Conservation (phyloP, 2,797 vertebrate species). For the Cheirogaleus major region DNA sequence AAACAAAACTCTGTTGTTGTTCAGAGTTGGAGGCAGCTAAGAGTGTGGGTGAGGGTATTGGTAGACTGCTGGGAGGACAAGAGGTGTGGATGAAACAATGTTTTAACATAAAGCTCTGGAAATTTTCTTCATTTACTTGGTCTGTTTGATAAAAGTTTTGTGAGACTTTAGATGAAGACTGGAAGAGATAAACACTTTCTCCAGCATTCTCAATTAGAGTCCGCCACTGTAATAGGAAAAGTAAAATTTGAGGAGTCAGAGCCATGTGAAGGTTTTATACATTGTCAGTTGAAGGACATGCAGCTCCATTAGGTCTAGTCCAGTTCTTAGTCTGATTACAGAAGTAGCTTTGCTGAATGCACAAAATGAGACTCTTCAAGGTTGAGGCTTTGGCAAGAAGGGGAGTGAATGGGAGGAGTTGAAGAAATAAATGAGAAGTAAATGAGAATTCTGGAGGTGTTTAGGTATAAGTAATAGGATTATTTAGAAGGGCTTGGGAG, state of each 20-base stretch:
- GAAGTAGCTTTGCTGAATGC: not conserved
- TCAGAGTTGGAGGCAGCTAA: not conserved
- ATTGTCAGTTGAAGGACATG: not conserved
- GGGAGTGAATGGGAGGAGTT: not conserved
- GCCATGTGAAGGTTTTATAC: not conserved
- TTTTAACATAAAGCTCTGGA: not conserved
- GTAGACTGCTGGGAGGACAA: not conserved
- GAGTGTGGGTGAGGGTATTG: not conserved
- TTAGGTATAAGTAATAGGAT: not conserved
- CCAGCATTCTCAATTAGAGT: not conserved
- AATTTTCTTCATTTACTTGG: not conserved
- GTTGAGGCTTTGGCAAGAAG: not conserved
- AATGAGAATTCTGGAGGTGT: not conserved
- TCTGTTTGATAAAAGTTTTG: not conserved
- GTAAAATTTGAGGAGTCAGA: not conserved
- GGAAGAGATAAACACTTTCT: not conserved
- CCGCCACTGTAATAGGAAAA: not conserved
- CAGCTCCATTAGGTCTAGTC: not conserved
- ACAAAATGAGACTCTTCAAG: not conserved
- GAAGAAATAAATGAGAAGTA: not conserved
- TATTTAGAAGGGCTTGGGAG: not conserved
- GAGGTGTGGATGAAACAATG: not conserved
- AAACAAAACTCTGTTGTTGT: conserved; percentile 14
- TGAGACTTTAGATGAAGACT: not conserved
- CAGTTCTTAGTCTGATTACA: not conserved